Conservation (phyloP, 2,797 vertebrate species). For the Ataeniobius toweri region DNA sequence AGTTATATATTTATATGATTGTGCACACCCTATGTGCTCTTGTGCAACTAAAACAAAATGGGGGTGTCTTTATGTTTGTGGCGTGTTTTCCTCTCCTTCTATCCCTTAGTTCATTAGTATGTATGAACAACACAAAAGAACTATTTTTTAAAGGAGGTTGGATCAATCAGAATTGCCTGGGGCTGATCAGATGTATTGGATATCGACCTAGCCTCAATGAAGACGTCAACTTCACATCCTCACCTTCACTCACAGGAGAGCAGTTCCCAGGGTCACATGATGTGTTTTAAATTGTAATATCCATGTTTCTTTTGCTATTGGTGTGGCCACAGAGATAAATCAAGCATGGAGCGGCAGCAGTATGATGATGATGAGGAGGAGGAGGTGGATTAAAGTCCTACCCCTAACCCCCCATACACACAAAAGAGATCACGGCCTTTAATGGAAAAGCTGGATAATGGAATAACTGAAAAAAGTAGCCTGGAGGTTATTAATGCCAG, state of each 20-base stretch:
- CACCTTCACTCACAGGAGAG: slow-evolving; percentile 40
- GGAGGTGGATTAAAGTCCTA: slow-evolving; percentile 50
- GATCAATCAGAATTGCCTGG: slow-evolving; percentile 70
- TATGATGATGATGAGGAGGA: slow-evolving; percentile 34
- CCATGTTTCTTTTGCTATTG: slow-evolving; percentile 36
- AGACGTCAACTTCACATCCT: slow-evolving; percentile 73
- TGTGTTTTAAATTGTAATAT: slow-evolving; percentile 38
- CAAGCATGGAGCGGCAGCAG: slow-evolving; percentile 33
- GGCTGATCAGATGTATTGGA: slow-evolving; percentile 70
- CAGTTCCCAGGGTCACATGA: slow-evolving; percentile 64
- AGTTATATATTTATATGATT: neutral
- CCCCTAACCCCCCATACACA: slow-evolving; percentile 22
- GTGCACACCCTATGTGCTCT: neutral
- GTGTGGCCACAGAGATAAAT: slow-evolving; percentile 38
- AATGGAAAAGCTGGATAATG: slow-evolving; percentile 73
- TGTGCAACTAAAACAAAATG: slow-evolving; percentile 1
- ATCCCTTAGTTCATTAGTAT: slow-evolving; percentile 77
- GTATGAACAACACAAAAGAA: slow-evolving; percentile 68
- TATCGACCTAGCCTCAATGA: slow-evolving; percentile 71
- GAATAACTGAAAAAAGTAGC: slow-evolving; percentile 71
- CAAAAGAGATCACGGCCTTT: slow-evolving; percentile 60
- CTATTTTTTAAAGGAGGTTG: slow-evolving; percentile 60
- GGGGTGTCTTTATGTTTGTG: slow-evolving; percentile 10
- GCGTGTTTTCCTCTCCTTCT: slow-evolving; percentile 8
- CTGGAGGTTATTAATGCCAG: slow-evolving; percentile 71